phyloP scores from a whole-genome alignment of 2,888 invertebrate species.

The Fragum whitleyi region DNA sequence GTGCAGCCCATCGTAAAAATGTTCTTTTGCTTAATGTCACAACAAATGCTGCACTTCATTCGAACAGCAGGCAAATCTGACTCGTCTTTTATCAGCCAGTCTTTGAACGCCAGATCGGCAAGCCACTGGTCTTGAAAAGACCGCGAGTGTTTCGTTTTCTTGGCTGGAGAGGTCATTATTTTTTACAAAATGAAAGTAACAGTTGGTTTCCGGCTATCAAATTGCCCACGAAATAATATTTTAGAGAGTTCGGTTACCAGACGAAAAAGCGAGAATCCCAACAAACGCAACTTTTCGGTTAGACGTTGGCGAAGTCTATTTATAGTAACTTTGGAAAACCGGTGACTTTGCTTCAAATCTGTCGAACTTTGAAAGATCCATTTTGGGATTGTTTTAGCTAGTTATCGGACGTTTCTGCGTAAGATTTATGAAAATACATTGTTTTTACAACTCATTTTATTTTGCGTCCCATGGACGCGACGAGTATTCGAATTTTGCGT shows the following conservation, averaged over 20 bases:
- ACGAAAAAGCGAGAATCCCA: slow-evolving; percentile 1
- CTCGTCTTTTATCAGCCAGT: slow-evolving; percentile 6
- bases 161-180: slow-evolving; percentile 9
- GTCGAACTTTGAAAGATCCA: not conserved
- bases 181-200: slow-evolving; percentile 1
- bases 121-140: slow-evolving; percentile 15
- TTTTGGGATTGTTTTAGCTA: not conserved
- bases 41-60: slow-evolving; percentile 13
- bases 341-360: slow-evolving; percentile 1
- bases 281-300: slow-evolving; percentile 10
- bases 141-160: slow-evolving; percentile 1
- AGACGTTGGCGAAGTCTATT: slow-evolving; percentile 10
- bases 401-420: not conserved
- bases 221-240: not conserved
- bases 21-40: not conserved
- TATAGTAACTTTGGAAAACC: slow-evolving; percentile 1
- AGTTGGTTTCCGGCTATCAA: slow-evolving; percentile 1
- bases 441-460: no score
- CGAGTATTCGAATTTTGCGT: no score
- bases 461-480: no score
- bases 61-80: not conserved
- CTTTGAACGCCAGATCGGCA: slow-evolving; percentile 8
- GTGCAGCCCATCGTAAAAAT: slow-evolving; percentile 17
- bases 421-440: slow-evolving; percentile 4
- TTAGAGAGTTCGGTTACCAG: not conserved